Conservation (phyloP, 1,140 invertebrate species). For the Lucilia cuprina region DNA sequence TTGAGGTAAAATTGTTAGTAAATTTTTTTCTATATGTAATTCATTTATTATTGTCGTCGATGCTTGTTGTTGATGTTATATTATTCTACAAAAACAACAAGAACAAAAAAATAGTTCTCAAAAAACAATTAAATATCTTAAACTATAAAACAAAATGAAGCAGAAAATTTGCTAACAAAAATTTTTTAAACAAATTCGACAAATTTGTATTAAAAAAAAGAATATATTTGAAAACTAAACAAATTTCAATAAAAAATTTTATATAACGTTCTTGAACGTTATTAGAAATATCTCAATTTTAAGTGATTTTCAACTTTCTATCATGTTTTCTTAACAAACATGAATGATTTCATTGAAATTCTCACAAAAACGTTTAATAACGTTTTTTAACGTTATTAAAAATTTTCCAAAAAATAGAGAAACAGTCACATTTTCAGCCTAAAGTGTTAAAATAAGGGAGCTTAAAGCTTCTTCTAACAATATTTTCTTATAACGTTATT, state of each 20-base stretch:
- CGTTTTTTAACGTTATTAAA: neutral
- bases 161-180: too few relatives aligned
- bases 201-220: too few relatives aligned
- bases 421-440: too few relatives aligned
- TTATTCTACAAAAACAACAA: neutral
- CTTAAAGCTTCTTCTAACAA: too few relatives aligned
- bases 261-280: neutral
- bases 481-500: neutral
- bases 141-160: too few relatives aligned
- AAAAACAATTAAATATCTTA: neutral
- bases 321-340: neutral
- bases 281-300: neutral
- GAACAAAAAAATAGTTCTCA: neutral
- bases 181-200: too few relatives aligned
- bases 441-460: too few relatives aligned
- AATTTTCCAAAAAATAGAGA: neutral
- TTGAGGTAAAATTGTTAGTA: constrained; percentile 28
- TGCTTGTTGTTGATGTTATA: neutral
- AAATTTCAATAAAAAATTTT: too few relatives aligned
- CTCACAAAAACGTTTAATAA: neutral
- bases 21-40: constrained; percentile 21
- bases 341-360: too few relatives aligned
- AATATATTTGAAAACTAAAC: too few relatives aligned
- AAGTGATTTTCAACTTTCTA: too few relatives aligned
- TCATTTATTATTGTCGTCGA: neutral